Evolutionary conservation across 2,888 invertebrate genomes (phyloP).

Genomic region (Drosophila multiciliata): DNA sequence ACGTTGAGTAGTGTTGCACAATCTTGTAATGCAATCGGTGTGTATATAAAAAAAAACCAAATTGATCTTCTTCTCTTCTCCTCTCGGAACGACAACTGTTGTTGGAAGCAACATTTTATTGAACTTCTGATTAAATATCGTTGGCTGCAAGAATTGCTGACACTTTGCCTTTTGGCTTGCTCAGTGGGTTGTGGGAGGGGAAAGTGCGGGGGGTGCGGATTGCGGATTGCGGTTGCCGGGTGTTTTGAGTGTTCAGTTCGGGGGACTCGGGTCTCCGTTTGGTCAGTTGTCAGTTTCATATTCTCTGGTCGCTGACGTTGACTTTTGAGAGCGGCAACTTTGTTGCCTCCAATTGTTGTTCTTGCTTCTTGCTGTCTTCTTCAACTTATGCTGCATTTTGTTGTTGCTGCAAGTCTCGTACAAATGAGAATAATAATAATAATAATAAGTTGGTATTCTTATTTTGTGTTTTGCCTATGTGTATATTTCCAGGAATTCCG

Average conservation of each 20-base stretch:
- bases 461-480: conserved; percentile 63
- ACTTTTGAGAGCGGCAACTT: conserved; percentile 46
- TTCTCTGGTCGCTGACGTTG: conserved; percentile 65
- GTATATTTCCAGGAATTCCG: conserved; percentile 83
- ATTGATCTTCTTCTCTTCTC: background rate
- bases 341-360: conserved; percentile 22
- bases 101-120: conserved; percentile 19
- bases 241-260: background rate
- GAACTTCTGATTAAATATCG: conserved; percentile 33
- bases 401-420: conserved; percentile 34
- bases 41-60: background rate
- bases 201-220: background rate
- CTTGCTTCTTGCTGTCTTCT: conserved; percentile 19
- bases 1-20: background rate
- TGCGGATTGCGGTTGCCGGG: too few relatives aligned
- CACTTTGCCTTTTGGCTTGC: conserved; percentile 27
- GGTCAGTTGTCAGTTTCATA: conserved; percentile 56
- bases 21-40: background rate
- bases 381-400: conserved; percentile 7
- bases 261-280: conserved; percentile 22
- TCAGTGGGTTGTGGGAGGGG: background rate
- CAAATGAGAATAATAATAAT: background rate
- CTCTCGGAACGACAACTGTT: background rate
- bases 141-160: conserved; percentile 41
- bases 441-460: conserved; percentile 4